Evolutionary conservation across 2,113 vertebrate species (phyloP), one percentile per base, ranked within the genome.

Genomic region (Tichodroma muraria): DNA sequence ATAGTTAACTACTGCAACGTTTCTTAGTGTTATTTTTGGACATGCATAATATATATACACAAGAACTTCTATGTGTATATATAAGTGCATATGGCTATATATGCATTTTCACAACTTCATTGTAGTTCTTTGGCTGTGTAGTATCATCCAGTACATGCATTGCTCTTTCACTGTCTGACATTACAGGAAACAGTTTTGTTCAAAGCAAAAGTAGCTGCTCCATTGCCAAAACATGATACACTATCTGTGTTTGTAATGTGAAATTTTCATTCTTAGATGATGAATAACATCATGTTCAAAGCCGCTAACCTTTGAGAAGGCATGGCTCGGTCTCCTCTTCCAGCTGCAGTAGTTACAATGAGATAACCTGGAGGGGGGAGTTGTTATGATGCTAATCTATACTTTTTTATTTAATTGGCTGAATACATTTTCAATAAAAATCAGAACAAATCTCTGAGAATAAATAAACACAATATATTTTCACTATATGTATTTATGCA

Each of bases 181-280:
- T 98, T 95, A 94, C 95, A 96, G 88, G 96, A 95, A 95, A 97
- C 17, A 45, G 98, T 97, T 97, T 97, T 96, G 94, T 95, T 97
- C 83, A 24, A 70, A 89, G 97, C 80, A 97, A 97, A 97, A 98
- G 93, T 96, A 97, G 94, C 94, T 97, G 97, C 97, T 97, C 97
- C 97, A 96, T 98, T 98, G 98, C 98, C 98, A 98, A 98, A 99
- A 97, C 77, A 89, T 95, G 94, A 47, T 75, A 87, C 94, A 80
- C 81, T 96, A 95, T 97, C 94, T 97, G 96, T 96, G 95, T 97
- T 96, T 71, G 92, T 97, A 91, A 94, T 80, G 94, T 97, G 96
- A 87, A 80, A 75, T 95, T 96, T 95, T 95, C 96, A 90, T 97
- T 95, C 82, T 94, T 95, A 94, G 64, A 64, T 90, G 89, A 97